Evolutionary conservation across 2,113 vertebrate genomes (phyloP).

Genomic region (Alectura lathami): DNA sequence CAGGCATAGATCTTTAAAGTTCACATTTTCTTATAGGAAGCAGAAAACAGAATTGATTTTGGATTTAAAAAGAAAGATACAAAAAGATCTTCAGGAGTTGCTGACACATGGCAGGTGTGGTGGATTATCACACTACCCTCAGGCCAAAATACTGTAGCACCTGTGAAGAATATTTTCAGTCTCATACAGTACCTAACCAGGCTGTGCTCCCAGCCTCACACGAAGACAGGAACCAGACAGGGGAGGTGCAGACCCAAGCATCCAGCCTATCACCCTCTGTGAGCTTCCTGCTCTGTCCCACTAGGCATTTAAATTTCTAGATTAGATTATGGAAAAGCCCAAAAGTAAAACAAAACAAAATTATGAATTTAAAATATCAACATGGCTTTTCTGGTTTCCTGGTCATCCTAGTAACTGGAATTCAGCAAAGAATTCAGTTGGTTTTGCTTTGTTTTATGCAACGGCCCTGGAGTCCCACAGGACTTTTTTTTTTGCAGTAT

Average conservation of each 20-base stretch:
- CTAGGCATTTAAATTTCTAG: neutral
- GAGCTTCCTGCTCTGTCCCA: neutral
- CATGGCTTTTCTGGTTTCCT: neutral
- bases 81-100: neutral
- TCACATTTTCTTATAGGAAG: neutral
- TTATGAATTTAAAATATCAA: neutral
- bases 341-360: neutral
- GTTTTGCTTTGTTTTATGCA: neutral
- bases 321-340: neutral
- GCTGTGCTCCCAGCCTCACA: neutral
- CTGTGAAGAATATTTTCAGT: slow-evolving; percentile 53
- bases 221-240: neutral
- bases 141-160: slow-evolving; percentile 43
- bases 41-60: neutral
- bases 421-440: neutral
- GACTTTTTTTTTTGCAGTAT: neutral
- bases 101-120: slow-evolving; percentile 5
- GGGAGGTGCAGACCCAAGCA: neutral
- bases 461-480: neutral
- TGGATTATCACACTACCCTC: neutral
- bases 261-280: neutral
- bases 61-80: neutral
- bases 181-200: slow-evolving; percentile 19
- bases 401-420: neutral
- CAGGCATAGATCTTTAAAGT: neutral